These are phyloP conservation scores for Sus scrofa DNA, from an alignment of 2,113 vertebrate species.

Conservation along the genomic window T2T-Sscrofa CM000812.6:76066501-76067000, in stretches of 20 bases:
- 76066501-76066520: fast-evolving
- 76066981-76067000: neutral
- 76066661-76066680: neutral
- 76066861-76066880: neutral
- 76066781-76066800: neutral
- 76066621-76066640: neutral
- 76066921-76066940: fast-evolving
- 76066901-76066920: neutral
- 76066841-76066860: neutral
- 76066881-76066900: neutral
- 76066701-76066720: neutral
- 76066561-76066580: neutral
- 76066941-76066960: neutral
- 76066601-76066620: neutral
- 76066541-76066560: neutral
- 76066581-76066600: neutral
- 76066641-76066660: neutral
- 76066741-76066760: neutral
- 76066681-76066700: fast-evolving
- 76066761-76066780: neutral
- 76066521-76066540: neutral
- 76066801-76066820: neutral
- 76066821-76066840: constrained; percentile 38
- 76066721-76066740: neutral
- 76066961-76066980: neutral